Base-by-base conservation (phyloP, 2,113 vertebrate species). In the Loxodonta africana region DNA sequence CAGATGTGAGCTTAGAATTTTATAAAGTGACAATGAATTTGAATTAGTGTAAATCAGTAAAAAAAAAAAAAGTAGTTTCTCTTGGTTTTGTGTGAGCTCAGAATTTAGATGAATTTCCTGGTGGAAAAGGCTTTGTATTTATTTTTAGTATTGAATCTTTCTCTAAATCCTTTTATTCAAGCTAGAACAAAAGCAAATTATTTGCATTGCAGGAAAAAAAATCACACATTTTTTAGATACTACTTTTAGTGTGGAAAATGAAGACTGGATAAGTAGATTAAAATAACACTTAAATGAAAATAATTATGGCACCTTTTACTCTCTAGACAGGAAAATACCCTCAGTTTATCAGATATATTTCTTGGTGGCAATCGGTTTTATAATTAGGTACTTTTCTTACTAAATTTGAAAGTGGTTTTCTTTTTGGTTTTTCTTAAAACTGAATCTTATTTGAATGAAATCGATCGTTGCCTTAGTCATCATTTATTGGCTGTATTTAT, bases 341-440 rank as follows among this genome's bases (percentile, higher is more conserved):
- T 83, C 5, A 26, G n/a, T 78, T 88, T 85, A 76, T 83, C 37
- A 71, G 14, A 71, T n/a, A n/a, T 8, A 74, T 0, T 83, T 91
- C 37, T 67, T 93, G 3, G 62, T 95, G 21, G 4, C 46, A 37
- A 37, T 37, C 37, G 37, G 37, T 37, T 37, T 6, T 86, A 3
- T 78, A 73, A 95, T 85, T 94, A 91, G 6, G 14, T 5, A 82
- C 83, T 63, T 86, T 92, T 74, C 46, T 84, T 82, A 46, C 9
- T 53, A 80, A 30, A 4, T 69, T 69, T 46, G 8, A 90, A 71
- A 71, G 5, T 8, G 67, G 6, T 85, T 85, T 65, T 21, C 91
- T 10, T 86, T 86, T 65, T 8, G 67, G 6, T 85, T 85, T 65
- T 21, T 94, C 14, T 86, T 86, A 73, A 94, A 51, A 73, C 89